Conservation (phyloP, 2,797 vertebrate species). For the Crenuchus spilurus region DNA sequence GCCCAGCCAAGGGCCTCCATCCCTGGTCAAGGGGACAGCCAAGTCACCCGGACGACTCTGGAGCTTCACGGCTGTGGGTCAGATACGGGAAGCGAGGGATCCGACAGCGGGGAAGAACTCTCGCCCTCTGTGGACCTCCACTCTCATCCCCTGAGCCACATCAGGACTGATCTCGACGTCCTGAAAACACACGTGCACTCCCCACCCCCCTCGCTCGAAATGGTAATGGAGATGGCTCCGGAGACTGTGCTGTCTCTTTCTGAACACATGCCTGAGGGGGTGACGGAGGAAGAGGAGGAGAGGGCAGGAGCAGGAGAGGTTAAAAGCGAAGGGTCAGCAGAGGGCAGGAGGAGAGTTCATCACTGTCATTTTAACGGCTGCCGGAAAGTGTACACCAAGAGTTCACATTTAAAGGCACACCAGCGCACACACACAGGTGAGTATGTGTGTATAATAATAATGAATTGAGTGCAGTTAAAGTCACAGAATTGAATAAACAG, state of each 20-base stretch:
- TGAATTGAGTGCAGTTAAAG: too few species aligned
- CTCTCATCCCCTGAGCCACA: neutral
- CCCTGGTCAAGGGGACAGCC: slow-evolving; percentile 77
- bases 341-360: slow-evolving; percentile 90
- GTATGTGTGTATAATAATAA: slow-evolving; percentile 63
- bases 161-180: neutral
- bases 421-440: slow-evolving; percentile 98
- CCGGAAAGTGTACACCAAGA: slow-evolving; percentile 99
- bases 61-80: slow-evolving; percentile 74
- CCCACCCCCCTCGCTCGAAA: slow-evolving; percentile 88
- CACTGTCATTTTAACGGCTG: slow-evolving; percentile 95
- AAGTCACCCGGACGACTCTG: slow-evolving; percentile 55
- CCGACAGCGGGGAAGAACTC: slow-evolving; percentile 93
- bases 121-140: slow-evolving; percentile 1
- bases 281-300: slow-evolving; percentile 28
- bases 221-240: slow-evolving; percentile 85
- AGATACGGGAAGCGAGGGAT: slow-evolving; percentile 88
- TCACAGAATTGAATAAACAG: too few species aligned
- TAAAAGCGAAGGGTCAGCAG: slow-evolving; percentile 87
- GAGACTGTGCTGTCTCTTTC: slow-evolving; percentile 45
- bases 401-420: slow-evolving; percentile 98
- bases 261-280: slow-evolving; percentile 45
- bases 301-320: slow-evolving; percentile 58
- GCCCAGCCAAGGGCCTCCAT: slow-evolving; percentile 75
- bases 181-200: slow-evolving; percentile 74